Conservation (phyloP, 2,113 vertebrate species). For the Melanocharis versteri region DNA sequence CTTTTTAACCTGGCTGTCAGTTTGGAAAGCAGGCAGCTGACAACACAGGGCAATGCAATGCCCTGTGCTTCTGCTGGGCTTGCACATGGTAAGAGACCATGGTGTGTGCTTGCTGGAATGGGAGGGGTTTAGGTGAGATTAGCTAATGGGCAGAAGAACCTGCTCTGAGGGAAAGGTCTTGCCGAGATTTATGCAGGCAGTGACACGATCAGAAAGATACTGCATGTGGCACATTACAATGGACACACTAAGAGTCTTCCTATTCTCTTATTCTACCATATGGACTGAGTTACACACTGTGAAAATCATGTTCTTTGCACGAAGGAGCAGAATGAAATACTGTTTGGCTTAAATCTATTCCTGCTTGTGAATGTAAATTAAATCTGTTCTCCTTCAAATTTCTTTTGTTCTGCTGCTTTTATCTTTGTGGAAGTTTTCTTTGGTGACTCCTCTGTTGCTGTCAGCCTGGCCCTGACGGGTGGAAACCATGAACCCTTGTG, state of each 20-base stretch:
- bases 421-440: neutral
- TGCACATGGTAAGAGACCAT: neutral
- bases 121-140: neutral
- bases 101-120: neutral
- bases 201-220: neutral
- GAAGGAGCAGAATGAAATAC: neutral
- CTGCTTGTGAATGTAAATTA: neutral
- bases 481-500: neutral
- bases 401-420: constrained; percentile 7
- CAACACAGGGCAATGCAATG: neutral
- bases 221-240: neutral
- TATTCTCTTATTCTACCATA: neutral
- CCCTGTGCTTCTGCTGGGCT: neutral
- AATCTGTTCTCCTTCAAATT: neutral
- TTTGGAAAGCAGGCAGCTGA: neutral
- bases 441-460: neutral
- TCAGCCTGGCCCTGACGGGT: neutral
- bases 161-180: neutral
- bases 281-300: neutral
- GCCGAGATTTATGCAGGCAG: neutral
- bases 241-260: neutral
- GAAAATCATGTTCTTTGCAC: neutral
- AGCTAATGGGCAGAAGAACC: neutral
- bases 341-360: neutral
- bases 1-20: neutral